Conservation (phyloP, 1,140 invertebrate species). For the Thrips palmi region DNA sequence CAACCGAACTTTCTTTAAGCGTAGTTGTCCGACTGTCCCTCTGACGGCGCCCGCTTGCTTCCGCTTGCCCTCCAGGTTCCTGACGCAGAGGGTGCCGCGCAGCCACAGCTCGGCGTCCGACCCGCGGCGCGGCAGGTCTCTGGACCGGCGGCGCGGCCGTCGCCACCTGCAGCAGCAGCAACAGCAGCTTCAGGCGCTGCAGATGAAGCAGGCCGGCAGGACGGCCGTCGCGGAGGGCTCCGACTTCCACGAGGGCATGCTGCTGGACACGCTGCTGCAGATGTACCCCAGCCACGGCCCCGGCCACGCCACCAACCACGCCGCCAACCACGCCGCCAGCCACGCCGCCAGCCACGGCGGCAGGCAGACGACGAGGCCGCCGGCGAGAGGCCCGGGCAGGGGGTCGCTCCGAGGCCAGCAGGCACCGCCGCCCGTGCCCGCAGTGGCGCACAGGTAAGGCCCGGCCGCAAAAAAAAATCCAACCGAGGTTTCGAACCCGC, state of each 20-base stretch:
- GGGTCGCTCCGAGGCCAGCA: conserved; percentile 19
- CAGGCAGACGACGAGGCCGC: too few relatives aligned
- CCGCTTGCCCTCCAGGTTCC: neutral
- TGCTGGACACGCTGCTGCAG: conserved; percentile 40
- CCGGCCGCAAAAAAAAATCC: too few relatives aligned
- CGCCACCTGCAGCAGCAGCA: conserved; percentile 1
- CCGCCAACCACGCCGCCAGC: too few relatives aligned
- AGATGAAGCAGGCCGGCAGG: too few relatives aligned
- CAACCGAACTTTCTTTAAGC: too few relatives aligned
- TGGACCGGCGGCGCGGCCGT: conserved; percentile 11
- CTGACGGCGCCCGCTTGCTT: conserved; percentile 18
- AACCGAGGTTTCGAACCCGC: too few relatives aligned
- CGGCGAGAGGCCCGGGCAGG: too few relatives aligned
- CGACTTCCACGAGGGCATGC: conserved; percentile 43
- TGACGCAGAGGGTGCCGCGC: neutral
- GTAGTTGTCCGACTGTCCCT: too few relatives aligned
- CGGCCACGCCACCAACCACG: too few relatives aligned
- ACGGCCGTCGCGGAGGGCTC: conserved; percentile 15
- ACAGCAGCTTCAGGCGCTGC: neutral
- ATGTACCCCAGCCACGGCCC: conserved; percentile 37
- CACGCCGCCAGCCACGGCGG: too few relatives aligned
- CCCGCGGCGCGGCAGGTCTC: conserved; percentile 5
- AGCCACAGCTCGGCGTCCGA: neutral
- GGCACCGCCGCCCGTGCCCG: conserved; percentile 22
- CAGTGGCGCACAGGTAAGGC: too few relatives aligned